Percentiles rank a stretch among this genome's conserved stretches.
Conservation (phyloP, 2,797 vertebrate species). For the Sebastes iracundus region DNA sequence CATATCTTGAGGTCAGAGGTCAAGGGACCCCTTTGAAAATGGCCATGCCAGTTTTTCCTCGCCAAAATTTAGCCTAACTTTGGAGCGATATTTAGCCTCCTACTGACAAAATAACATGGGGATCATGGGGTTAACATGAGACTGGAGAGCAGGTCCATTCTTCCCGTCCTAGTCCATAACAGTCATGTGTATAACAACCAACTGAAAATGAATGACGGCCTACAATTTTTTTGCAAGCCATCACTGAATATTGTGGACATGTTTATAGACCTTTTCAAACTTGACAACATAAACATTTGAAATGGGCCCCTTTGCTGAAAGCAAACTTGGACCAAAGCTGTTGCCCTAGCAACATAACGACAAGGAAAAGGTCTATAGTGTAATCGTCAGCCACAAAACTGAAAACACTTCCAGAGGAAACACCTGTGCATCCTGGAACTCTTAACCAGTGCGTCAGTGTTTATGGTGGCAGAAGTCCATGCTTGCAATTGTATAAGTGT, state of each 20-base stretch:
- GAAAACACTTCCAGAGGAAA: conserved; percentile 18
- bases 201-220: not conserved
- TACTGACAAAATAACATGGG: no score
- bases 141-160: not conserved
- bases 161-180: not conserved
- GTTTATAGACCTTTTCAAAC: not conserved
- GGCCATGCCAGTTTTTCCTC: no score
- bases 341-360: no score
- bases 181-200: not conserved
- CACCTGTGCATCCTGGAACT: not conserved
- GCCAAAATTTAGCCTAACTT: no score
- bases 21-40: no score
- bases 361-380: not conserved
- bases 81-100: no score
- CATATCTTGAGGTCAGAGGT: no score
- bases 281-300: no score
- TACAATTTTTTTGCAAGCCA: not conserved
- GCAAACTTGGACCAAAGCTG: no score
- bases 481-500: not conserved
- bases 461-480: not conserved
- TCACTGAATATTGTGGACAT: not conserved
- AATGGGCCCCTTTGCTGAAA: no score
- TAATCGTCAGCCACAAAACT: not conserved
- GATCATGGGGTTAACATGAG: not conserved
- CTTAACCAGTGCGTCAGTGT: not conserved